Evolutionary conservation across 1,140 invertebrate genomes (phyloP), one percentile per base, ranked within the genome.

Genomic region (Scaptomyza pallida): DNA sequence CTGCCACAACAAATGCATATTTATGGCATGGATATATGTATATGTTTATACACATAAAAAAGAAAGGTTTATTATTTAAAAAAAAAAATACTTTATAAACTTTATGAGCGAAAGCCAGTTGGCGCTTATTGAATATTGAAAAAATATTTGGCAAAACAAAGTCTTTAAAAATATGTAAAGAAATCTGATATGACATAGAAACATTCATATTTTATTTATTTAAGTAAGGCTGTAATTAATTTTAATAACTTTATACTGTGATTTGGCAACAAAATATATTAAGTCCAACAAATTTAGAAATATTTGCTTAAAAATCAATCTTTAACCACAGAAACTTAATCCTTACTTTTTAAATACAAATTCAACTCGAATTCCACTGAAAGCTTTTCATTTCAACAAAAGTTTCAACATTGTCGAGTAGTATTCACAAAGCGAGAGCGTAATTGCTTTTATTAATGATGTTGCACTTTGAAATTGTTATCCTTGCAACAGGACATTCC

Each of bases 1-100:
- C 35, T 67, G 69, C 47, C 43, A 47, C 61, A 67, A 35, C 43
- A 40, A 56, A 59, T 67, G 15, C 52, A 57, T 17, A 65, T 71
- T 71, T 51, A 65, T 67, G 16, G 23, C 3, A 19, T 13, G 16
- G 12, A 55, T 47, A 40, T 35, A 4, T 5, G 2, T 21, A 30
- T 35, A 56, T 15, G 48, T 47, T 21, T 35, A 9, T 9, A 0
- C 8, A 40, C 43, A 57, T 16, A 51, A 48, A 33, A 2, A 40
- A 45, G 45, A 17, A 30, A 8, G 12, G 15, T 61, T 13, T n/a
- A 15, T 40, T 55, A 45, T 55, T 30, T 9, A 30, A 30, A 30
- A 30, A 30, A 9, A 21, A 19, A 55, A 56, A 45, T 17, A 10
- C 48, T 30, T 30, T 30, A 65, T 40, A 30, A 57, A 44, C 30